Evolutionary conservation across 64 coral and sea anemone species (phyloP).

Genomic region (Hydrozoanthus tunicans): DNA sequence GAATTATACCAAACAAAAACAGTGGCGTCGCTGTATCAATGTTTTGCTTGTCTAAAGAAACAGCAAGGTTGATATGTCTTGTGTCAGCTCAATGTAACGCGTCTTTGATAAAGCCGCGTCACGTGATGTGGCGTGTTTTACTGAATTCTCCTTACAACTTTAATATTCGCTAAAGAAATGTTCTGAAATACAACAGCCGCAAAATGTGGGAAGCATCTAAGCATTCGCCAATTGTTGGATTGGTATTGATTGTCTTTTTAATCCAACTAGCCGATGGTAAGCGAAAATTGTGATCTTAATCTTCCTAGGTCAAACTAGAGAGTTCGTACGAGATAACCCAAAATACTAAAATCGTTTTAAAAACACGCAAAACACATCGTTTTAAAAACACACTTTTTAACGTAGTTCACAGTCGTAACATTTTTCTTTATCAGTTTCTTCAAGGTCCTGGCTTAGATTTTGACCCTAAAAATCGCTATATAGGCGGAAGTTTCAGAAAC

Average conservation of each 20-base stretch:
- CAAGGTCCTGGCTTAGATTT: no score
- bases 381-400: no score
- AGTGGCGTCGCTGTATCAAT: background rate
- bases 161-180: background rate
- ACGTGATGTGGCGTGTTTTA: background rate
- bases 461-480: no score
- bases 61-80: background rate
- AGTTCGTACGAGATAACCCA: background rate
- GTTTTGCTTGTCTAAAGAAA: background rate
- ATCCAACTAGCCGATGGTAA: background rate
- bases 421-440: no score
- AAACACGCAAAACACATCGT: no score
- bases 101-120: background rate
- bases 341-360: background rate
- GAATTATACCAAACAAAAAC: background rate
- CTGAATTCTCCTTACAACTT: background rate
- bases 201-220: background rate
- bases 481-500: background rate
- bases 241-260: background rate
- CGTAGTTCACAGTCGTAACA: no score
- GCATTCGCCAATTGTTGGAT: background rate
- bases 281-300: background rate
- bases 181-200: background rate
- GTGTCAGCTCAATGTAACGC: background rate
- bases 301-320: background rate